Evolutionary conservation across 2,797 vertebrate species (phyloP), one percentile per base, ranked within the genome.

Genomic region (Coccyzus lansbergi): DNA sequence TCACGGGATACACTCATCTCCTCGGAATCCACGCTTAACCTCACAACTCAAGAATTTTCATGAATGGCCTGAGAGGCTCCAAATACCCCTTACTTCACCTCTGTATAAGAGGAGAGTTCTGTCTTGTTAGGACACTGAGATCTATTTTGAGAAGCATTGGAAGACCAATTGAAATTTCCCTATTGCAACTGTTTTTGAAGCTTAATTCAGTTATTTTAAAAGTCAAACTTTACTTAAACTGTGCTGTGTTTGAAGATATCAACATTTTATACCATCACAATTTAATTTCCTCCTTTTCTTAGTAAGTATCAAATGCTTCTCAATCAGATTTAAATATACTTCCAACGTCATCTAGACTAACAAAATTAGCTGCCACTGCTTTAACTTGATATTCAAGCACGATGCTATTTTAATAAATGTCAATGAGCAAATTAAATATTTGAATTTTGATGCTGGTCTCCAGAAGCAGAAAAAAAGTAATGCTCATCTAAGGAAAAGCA

Each of bases 341-440:
- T 92, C 62, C 58, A 93, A 25, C 15, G 1, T 91, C 87, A 92
- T 67, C 60, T 75, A 83, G 83, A 79, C 80, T 85, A 92, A 77
- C 44, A 3, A 74, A 95, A 93, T 95, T 84, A 94, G 77, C 70
- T 82, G 76, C 67, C 56, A 64, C n/a, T 83, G 82, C 63, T 67
- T 93, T 92, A 77, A 84, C 92, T 84, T 84, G 85, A 94, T 92
- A 93, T 92, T 92, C 91, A 87, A 94, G 77, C 80, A 90, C 4
- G 28, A 88, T 90, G 74, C 64, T 95, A 86, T 94, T 96, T 94
- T 94, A 94, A 96, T 96, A 95, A 94, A 97, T 94, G 95, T 96
- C 94, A 97, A 92, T 5, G 74, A 96, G 75, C 83, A 94, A 95
- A 96, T 96, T 94, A 95, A 96, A 95, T 95, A 92, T 95, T 95